phyloP scores from a whole-genome alignment of 2,797 vertebrate species.

The Trachops cirrhosus region DNA sequence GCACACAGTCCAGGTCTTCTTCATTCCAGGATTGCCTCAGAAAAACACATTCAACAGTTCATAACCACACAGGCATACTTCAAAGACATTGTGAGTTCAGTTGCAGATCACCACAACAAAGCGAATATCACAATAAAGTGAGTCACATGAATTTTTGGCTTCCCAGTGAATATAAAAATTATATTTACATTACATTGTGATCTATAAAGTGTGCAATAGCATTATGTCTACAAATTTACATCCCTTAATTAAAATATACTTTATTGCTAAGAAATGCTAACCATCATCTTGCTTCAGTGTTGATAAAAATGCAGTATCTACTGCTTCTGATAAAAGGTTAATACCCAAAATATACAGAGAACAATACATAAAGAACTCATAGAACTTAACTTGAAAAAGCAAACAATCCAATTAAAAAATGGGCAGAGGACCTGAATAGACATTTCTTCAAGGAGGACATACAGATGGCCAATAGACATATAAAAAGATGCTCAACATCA shows the following conservation, averaged over 20 bases:
- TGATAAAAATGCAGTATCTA: neutral
- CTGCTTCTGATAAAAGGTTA: neutral
- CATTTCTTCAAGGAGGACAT: neutral
- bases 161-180: neutral
- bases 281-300: neutral
- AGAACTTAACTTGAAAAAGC: neutral
- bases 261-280: neutral
- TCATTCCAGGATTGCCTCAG: neutral
- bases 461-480: neutral
- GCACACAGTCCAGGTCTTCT: neutral
- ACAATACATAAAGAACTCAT: neutral
- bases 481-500: neutral
- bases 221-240: neutral
- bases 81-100: neutral
- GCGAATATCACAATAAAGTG: neutral
- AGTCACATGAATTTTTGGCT: neutral
- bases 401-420: neutral
- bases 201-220: neutral
- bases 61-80: neutral
- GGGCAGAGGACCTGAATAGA: neutral
- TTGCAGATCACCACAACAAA: neutral
- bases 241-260: neutral
- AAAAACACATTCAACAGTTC: neutral
- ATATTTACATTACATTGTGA: neutral
- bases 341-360: neutral